Evolutionary conservation across 2,113 vertebrate genomes (phyloP).

Genomic region (Corynorhinus townsendii): DNA sequence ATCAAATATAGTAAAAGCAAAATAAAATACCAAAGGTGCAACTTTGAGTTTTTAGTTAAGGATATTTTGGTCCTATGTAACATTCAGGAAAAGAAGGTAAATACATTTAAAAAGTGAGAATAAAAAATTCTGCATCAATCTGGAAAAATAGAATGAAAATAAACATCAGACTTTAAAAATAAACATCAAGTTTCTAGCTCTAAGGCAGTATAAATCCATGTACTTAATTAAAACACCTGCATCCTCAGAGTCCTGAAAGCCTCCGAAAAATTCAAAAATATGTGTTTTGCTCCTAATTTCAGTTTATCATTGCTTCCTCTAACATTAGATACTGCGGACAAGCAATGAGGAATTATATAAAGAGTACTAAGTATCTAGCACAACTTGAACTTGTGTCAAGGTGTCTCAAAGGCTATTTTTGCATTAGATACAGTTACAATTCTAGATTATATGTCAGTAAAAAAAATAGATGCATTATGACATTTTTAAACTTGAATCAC

Average conservation of each 20-base stretch:
- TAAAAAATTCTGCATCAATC: neutral
- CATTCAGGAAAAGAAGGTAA: neutral
- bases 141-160: neutral
- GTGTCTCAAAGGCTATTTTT: neutral
- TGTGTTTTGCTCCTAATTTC: neutral
- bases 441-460: neutral
- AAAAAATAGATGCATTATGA: neutral
- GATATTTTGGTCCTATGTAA: neutral
- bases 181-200: neutral
- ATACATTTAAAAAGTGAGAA: neutral
- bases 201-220: neutral
- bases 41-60: conserved; percentile 16
- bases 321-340: neutral
- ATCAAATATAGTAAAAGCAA: neutral
- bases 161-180: neutral
- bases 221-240: neutral
- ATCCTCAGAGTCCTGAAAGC: neutral
- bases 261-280: neutral
- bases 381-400: neutral
- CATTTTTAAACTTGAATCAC: neutral
- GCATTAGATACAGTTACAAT: neutral
- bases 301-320: neutral
- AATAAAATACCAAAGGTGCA: neutral
- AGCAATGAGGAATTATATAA: neutral
- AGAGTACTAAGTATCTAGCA: neutral